Evolutionary conservation across 2,888 invertebrate genomes (phyloP).

Genomic region (Germaria angustata): DNA sequence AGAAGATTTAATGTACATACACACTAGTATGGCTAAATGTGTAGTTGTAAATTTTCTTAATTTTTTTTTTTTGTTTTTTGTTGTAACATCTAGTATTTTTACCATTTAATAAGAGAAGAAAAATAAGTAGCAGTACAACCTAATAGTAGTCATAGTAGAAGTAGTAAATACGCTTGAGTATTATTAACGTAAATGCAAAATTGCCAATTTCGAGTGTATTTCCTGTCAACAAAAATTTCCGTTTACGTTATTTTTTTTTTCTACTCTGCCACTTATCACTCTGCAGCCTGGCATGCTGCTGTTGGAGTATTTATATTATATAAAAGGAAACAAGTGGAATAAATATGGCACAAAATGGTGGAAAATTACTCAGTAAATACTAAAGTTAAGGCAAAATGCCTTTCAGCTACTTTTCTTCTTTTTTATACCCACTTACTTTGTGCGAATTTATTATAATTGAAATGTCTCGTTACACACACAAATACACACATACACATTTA

Average conservation of each 20-base stretch:
- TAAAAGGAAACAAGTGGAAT: constrained; percentile 25
- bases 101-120: constrained; percentile 40
- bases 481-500: not conserved
- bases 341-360: constrained; percentile 48
- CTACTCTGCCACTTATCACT: constrained; percentile 1
- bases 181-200: constrained; percentile 80
- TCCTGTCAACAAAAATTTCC: constrained; percentile 79
- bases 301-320: constrained; percentile 37
- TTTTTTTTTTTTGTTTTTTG: not conserved
- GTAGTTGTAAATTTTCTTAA: constrained; percentile 1
- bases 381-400: constrained; percentile 58
- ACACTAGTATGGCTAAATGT: too few species aligned
- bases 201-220: constrained; percentile 81
- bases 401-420: constrained; percentile 44
- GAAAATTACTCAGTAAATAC: constrained; percentile 61
- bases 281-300: constrained; percentile 15
- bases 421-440: not conserved
- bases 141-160: constrained; percentile 54
- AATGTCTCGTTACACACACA: constrained; percentile 33
- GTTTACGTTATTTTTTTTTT: constrained; percentile 62
- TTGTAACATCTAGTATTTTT: constrained; percentile 29
- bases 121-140: constrained; percentile 60
- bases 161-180: constrained; percentile 79
- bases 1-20: too few species aligned
- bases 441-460: constrained; percentile 46